These are phyloP conservation scores for Artibeus jamaicensis DNA, from an alignment of 2,797 vertebrate species.

Conservation along the genomic window DNA sequence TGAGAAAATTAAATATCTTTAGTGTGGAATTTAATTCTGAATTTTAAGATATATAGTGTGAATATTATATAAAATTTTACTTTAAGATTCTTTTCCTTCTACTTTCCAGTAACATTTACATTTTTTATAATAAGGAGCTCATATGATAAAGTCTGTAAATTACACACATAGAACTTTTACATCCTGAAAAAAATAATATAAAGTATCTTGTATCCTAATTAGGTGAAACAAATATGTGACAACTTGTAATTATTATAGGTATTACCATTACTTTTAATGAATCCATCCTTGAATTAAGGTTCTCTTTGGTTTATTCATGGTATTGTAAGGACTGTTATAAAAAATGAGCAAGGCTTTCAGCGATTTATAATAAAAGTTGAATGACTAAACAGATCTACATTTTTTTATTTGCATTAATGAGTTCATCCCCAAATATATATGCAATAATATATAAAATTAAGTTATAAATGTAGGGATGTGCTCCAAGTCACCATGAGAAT, in stretches of 20 bases:
- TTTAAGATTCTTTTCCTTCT: not conserved
- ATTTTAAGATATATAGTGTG: not conserved
- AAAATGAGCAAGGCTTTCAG: slow-evolving; percentile 82
- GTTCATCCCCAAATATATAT: slow-evolving; percentile 92
- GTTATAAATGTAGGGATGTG: slow-evolving; percentile 98
- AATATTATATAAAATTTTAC: not conserved
- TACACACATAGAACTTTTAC: slow-evolving; percentile 58
- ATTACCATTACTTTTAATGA: slow-evolving; percentile 83
- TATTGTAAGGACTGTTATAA: slow-evolving; percentile 78
- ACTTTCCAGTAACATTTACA: not conserved
- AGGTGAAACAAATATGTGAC: slow-evolving; percentile 81
- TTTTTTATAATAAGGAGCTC: not conserved
- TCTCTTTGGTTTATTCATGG: slow-evolving; percentile 82
- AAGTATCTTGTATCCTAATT: slow-evolving; percentile 80
- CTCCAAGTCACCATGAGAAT: slow-evolving; percentile 94
- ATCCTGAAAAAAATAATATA: slow-evolving; percentile 76
- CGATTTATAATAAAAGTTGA: slow-evolving; percentile 85
- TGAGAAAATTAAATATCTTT: not conserved
- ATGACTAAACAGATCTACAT: slow-evolving; percentile 81
- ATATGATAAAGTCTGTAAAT: slow-evolving; percentile 32
- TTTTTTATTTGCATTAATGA: slow-evolving; percentile 88
- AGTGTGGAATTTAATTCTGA: not conserved
- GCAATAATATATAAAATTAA: slow-evolving; percentile 99
- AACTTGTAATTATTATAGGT: slow-evolving; percentile 81
- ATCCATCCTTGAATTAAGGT: slow-evolving; percentile 83